A percentile compares a stretch with the other conserved stretches of the same genome.
Conservation (phyloP, 2,888 invertebrate species). For the Ormyrus labotus region DNA sequence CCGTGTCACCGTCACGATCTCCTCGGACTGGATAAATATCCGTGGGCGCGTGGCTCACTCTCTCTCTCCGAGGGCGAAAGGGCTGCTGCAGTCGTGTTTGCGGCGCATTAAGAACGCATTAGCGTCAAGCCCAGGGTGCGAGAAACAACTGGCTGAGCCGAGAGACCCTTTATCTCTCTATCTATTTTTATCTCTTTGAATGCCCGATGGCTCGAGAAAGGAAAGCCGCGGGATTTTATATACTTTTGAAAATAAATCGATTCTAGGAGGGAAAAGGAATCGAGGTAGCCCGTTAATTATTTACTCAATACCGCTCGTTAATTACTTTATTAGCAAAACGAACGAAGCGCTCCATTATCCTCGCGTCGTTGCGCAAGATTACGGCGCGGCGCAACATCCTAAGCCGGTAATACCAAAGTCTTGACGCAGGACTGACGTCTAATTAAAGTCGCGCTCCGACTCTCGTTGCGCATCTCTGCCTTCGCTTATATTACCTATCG, state of each 20-base stretch:
- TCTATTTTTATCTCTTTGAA: too few species aligned
- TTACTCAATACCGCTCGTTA: too few species aligned
- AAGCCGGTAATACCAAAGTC: not conserved
- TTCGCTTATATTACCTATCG: slow-evolving; percentile 36
- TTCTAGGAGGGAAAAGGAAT: too few species aligned
- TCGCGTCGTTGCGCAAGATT: slow-evolving; percentile 33
- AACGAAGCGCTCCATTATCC: not conserved
- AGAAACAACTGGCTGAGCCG: not conserved
- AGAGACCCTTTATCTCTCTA: too few species aligned
- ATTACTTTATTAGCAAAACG: too few species aligned
- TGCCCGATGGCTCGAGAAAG: too few species aligned
- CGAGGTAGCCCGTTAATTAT: too few species aligned
- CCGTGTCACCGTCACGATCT: slow-evolving; percentile 19
- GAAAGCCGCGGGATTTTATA: too few species aligned
- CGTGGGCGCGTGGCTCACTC: not conserved
- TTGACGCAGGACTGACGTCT: slow-evolving; percentile 57
- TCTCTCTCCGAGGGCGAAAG: not conserved
- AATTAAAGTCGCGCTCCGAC: slow-evolving; percentile 58
- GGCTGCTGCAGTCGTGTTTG: slow-evolving; percentile 59
- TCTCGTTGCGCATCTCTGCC: not conserved
- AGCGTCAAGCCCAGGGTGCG: slow-evolving; percentile 65
- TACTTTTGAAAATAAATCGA: too few species aligned
- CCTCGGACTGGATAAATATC: too few species aligned
- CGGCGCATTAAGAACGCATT: slow-evolving; percentile 71
- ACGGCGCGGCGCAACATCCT: slow-evolving; percentile 25